These are phyloP conservation scores for Tipula helvola DNA, from an alignment of 2,888 invertebrate species.

Conservation along the genomic window DNA sequence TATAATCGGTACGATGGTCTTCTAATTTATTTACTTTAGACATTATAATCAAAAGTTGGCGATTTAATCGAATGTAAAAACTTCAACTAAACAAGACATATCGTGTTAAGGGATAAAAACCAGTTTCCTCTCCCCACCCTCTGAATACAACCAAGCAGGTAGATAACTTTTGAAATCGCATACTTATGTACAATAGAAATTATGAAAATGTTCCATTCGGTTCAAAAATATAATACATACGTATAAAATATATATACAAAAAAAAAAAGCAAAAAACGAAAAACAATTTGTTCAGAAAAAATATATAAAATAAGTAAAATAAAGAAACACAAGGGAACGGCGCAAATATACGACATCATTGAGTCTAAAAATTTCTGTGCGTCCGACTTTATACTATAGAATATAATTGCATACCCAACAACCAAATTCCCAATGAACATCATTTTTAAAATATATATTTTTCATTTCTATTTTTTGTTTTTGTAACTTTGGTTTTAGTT, in stretches of 20 bases:
- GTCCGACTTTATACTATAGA: neutral
- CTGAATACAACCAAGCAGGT: neutral
- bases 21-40: neutral
- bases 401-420: neutral
- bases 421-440: neutral
- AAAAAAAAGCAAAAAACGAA: neutral
- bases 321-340: constrained; percentile 13
- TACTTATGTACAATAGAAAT: neutral
- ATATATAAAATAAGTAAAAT: neutral
- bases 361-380: neutral
- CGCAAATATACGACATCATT: constrained; percentile 10
- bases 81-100: neutral
- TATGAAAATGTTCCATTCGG: neutral
- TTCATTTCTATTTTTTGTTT: constrained; percentile 7
- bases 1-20: neutral
- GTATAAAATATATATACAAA: neutral
- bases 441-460: constrained; percentile 8
- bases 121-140: neutral
- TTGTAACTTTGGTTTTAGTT: constrained; percentile 6
- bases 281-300: neutral
- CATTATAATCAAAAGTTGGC: neutral
- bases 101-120: neutral
- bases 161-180: neutral
- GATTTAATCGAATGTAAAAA: neutral
- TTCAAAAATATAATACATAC: neutral